phyloP scores from a whole-genome alignment of 2,888 invertebrate genomes.

The Amiota minor region DNA sequence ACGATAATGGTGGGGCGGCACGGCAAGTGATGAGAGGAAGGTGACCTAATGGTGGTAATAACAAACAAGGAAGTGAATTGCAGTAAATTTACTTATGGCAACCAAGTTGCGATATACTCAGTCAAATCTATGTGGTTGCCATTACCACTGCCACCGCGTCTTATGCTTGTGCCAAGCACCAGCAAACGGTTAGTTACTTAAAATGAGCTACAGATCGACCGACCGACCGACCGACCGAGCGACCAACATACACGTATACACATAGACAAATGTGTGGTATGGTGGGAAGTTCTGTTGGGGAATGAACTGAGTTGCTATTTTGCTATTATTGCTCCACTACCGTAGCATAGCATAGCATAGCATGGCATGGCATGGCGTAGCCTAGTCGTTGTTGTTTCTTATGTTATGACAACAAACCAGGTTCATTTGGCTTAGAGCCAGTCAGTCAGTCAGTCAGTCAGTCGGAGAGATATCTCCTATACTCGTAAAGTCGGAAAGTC shows the following conservation, averaged over 20 bases:
- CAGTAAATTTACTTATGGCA: background rate
- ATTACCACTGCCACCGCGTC: conserved; percentile 46
- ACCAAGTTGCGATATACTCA: conserved; percentile 1
- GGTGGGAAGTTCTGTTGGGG: too few species aligned
- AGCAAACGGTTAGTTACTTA: background rate
- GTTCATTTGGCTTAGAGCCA: background rate
- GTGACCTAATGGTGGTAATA: conserved; percentile 14
- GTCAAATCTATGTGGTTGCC: conserved; percentile 31
- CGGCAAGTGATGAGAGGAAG: background rate
- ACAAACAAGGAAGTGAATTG: conserved; percentile 26
- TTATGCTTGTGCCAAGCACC: too few species aligned
- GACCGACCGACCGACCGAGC: background rate
- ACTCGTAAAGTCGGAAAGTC: background rate
- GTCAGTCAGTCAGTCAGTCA: background rate
- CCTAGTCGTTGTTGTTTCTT: background rate
- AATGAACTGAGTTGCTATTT: too few species aligned
- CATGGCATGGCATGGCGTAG: background rate
- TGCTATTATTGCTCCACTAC: too few species aligned
- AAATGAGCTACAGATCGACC: background rate
- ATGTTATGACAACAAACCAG: too few species aligned
- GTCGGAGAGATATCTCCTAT: too few species aligned
- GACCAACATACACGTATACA: background rate
- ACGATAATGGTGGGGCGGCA: background rate
- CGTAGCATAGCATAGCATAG: background rate
- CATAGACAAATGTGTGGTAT: too few species aligned